Evolutionary conservation across 64 coral and sea anemone species (phyloP), one percentile per base, ranked within the genome.

Genomic region (Stichodactyla mertensii): DNA sequence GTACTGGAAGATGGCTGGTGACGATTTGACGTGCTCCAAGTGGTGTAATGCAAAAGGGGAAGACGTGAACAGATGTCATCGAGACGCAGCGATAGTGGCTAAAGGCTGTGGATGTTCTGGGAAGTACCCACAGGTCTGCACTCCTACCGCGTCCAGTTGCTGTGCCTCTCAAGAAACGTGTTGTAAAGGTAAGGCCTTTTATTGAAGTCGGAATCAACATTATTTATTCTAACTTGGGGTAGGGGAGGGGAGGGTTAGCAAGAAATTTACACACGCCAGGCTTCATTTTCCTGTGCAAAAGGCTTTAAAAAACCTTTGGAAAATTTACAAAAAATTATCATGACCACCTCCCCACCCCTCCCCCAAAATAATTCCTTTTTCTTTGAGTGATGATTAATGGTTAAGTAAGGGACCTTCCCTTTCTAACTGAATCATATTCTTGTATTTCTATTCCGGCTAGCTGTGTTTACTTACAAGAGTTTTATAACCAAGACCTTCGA

Each of bases 11-110:
- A 55, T 82, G 7, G 90, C 94, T 0, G 90, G 94, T 15, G 90
- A 95, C 77, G 94, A 95, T 54, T 18, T 95, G 64, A 95, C 94
- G 0, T 82, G 88, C 20, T 95, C 94, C 0, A 70, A 87, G n/a
- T 95, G 94, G 94, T 95, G 94, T 58, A 86, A 83, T 0, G 28
- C 79, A n/a, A 70, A 61, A 51, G 18, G 16, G 2, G 67, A 95
- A 60, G 87, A 89, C 7, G 77, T 56, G 3, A 51, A 15, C 4
- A 90, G 94, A 18, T 95, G 94, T 36, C 85, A 61, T 66, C 15
- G 85, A 82, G 94, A 95, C 27, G 90, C 94, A 54, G 88, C 81
- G 20, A 67, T 86, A 11, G 90, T 95, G 11, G 20, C 90, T 16
- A 85, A 87, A 14, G 94, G 94, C 7, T 95, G 94, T 61, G 87